phyloP scores from a whole-genome alignment of 1,140 invertebrate species.

The Drosophila melanogaster region Release_6_plus_ISO1_MT NT_033777.3:15578001-15578500 shows the following conservation, averaged over 20 bases:
- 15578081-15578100: slow-evolving; percentile 55
- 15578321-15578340: not conserved
- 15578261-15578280: slow-evolving; percentile 82
- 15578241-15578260: slow-evolving; percentile 77
- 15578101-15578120: slow-evolving; percentile 54
- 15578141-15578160: slow-evolving; percentile 56
- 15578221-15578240: slow-evolving; percentile 44
- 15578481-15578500: slow-evolving; percentile 80
- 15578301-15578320: slow-evolving; percentile 49
- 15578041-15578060: slow-evolving; percentile 45
- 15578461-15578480: slow-evolving; percentile 52
- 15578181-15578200: slow-evolving; percentile 67
- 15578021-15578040: slow-evolving; percentile 23
- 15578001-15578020: slow-evolving; percentile 22
- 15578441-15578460: slow-evolving; percentile 1
- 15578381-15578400: slow-evolving; percentile 80
- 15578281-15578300: slow-evolving; percentile 56
- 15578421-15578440: slow-evolving; percentile 12
- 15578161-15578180: slow-evolving; percentile 52
- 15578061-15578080: slow-evolving; percentile 54
- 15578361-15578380: slow-evolving; percentile 69
- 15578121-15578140: slow-evolving; percentile 63
- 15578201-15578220: slow-evolving; percentile 65
- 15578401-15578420: slow-evolving; percentile 40
- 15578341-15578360: slow-evolving; percentile 75